Evolutionary conservation across 2,113 vertebrate genomes (phyloP).

Genomic region (Alectura lathami): DNA sequence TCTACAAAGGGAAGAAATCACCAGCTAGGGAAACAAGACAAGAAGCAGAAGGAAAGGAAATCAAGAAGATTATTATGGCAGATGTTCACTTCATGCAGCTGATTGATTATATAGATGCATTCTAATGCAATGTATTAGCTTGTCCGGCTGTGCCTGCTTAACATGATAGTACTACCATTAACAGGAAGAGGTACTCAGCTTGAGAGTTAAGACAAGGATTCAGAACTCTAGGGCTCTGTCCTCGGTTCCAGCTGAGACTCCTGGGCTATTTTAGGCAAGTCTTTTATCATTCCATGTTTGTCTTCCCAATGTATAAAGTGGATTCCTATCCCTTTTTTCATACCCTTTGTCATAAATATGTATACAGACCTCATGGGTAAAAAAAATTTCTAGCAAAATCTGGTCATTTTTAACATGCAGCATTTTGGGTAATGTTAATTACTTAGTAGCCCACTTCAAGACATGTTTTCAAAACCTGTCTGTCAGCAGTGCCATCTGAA

Average conservation of each 20-base stretch:
- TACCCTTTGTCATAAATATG: neutral
- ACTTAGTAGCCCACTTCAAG: neutral
- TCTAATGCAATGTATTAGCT: neutral
- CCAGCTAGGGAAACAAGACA: constrained; percentile 20
- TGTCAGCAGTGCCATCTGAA: neutral
- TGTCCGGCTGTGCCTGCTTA: neutral
- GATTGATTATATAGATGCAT: constrained; percentile 7
- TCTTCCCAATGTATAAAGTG: neutral
- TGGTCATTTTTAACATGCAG: neutral
- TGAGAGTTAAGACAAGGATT: neutral
- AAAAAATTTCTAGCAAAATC: neutral
- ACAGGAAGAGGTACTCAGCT: neutral
- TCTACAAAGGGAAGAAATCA: constrained; percentile 14
- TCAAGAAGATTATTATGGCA: constrained; percentile 13
- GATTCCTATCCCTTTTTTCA: neutral
- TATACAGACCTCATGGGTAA: neutral
- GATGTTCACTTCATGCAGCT: constrained; percentile 1
- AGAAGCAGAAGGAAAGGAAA: constrained; percentile 14
- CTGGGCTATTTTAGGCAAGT: neutral
- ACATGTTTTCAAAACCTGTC: neutral
- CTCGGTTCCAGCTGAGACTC: neutral
- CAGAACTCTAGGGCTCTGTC: neutral
- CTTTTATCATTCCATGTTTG: neutral
- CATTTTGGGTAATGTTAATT: neutral
- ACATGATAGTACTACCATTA: neutral